Conservation (phyloP, 2,888 invertebrate species). For the Dolomedes plantarius region DNA sequence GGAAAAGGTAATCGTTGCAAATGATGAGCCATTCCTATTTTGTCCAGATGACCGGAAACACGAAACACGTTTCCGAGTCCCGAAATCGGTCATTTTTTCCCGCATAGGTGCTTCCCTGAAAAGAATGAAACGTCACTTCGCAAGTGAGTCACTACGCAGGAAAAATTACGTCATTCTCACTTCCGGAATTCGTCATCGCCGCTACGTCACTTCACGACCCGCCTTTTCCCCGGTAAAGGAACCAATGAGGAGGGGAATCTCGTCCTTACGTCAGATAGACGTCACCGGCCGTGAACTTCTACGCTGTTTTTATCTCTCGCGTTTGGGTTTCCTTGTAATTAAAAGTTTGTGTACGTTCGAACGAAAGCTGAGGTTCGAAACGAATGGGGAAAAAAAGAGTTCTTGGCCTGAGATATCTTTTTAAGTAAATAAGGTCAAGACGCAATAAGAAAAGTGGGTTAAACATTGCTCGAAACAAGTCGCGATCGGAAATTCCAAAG, state of each 20-base stretch:
- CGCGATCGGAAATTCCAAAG: conserved; percentile 1
- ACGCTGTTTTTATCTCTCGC: background rate
- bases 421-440: background rate
- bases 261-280: background rate
- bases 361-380: background rate
- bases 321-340: conserved; percentile 2
- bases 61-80: background rate
- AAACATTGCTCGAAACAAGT: background rate
- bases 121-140: background rate
- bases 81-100: conserved; percentile 2
- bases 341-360: background rate
- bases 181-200: background rate
- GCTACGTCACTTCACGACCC: background rate
- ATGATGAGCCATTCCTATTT: background rate
- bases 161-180: conserved; percentile 2
- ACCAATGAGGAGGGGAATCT: no score
- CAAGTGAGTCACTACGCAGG: background rate
- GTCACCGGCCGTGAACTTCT: background rate
- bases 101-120: background rate
- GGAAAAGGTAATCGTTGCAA: background rate
- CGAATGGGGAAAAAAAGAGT: background rate
- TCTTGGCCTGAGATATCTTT: background rate
- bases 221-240: no score
- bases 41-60: background rate
- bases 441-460: background rate